Evolutionary conservation across 2,797 vertebrate genomes (phyloP), one percentile per base, ranked within the genome.

Genomic region (Hoplostethus mediterraneus): DNA sequence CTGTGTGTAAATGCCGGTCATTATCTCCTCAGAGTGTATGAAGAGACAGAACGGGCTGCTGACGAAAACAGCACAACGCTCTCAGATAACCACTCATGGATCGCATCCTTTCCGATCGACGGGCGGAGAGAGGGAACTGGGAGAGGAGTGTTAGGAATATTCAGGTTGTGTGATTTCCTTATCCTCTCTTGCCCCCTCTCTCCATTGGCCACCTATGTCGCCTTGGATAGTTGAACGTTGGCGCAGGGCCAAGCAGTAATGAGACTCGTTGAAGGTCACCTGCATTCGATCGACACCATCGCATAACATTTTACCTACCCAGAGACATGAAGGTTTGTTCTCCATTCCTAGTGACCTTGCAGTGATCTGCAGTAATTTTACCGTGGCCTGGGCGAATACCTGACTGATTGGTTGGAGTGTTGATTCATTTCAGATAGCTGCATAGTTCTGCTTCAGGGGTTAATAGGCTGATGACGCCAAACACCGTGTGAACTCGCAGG

Each of bases 221-320:
- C 28, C 45, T 49, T 28, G 28, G 45, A 51, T 38, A 67, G 59
- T 73, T 78, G 49, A 69, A 75, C 76, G 65, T 49, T 67, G 67
- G 77, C 57, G 71, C 56, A 60, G 63, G 58, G 55, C 63, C 77
- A 61, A 64, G 42, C 40, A 64, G 31, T 86, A 91, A 90, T 81
- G 75, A 73, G 82, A 74, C 85, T 63, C 80, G 63, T 67, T 78
- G 79, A 90, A 87, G 88, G 90, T 90, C 77, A 89, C 66, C 66
- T 78, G 76, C 63, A 80, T 84, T 80, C 80, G 54, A 71, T 75
- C 60, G 61, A 78, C 78, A 83, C 9, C 45, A 70, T 36, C 52
- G 25, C 44, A 48, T 63, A 53, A 51, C 66, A 49, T 64, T 73
- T 77, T 60, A 30, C 44, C 44, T 14, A 13, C 4, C 13, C 44